These are phyloP conservation scores for Turritopsis rubra DNA, from an alignment of 30 jellyfish, hydroid and myxozoan genomes.

Conservation along the genomic window DNA sequence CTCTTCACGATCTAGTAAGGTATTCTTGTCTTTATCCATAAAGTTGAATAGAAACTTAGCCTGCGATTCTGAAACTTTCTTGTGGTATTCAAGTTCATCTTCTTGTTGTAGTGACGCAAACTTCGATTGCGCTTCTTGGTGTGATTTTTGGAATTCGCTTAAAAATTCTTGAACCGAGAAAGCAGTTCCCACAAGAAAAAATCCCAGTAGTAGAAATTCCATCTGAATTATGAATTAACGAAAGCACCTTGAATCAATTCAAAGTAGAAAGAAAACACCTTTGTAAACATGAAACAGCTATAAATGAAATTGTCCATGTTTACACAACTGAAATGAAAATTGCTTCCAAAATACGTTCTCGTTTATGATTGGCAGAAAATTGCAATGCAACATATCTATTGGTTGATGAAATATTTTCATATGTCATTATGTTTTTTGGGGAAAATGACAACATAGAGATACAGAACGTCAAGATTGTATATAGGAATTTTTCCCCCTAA, in stretches of 20 bases:
- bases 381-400: no score
- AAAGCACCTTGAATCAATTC: background rate
- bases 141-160: background rate
- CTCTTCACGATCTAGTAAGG: slow-evolving; percentile 17
- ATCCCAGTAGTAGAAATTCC: background rate
- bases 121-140: background rate
- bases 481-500: no score
- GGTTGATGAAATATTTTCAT: background rate
- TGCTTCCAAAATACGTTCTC: background rate
- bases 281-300: background rate
- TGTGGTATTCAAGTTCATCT: slow-evolving; percentile 16
- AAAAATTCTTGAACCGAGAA: background rate
- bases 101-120: slow-evolving; percentile 5
- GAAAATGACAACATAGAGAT: no score
- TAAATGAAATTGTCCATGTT: background rate
- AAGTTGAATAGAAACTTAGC: slow-evolving; percentile 16
- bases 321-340: background rate
- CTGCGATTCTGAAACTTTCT: slow-evolving; percentile 21
- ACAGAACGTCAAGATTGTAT: no score
- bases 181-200: background rate
- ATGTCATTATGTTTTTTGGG: no score
- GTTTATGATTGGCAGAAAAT: background rate
- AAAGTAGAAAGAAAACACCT: background rate
- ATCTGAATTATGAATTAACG: background rate
- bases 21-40: slow-evolving; percentile 13